These are phyloP conservation scores for Sarcophaga carnaria DNA, from an alignment of 2,888 invertebrate species.

Conservation along the genomic window DNA sequence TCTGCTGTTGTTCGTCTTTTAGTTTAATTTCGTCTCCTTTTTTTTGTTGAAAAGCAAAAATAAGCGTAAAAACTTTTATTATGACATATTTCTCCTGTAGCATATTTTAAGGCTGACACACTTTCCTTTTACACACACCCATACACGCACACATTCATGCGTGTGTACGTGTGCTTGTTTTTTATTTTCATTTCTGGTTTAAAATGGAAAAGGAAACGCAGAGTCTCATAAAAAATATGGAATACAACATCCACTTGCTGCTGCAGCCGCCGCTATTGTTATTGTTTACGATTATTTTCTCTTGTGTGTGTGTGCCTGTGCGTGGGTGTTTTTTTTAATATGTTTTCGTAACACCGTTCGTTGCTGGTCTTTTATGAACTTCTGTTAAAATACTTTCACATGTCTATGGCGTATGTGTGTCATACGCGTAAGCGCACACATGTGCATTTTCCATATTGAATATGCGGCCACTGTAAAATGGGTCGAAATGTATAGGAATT, in stretches of 20 bases:
- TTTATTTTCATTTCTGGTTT: neutral
- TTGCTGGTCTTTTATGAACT: slow-evolving; percentile 51
- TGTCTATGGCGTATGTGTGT: neutral
- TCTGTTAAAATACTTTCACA: slow-evolving; percentile 32
- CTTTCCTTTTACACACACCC: neutral
- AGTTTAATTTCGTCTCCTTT: slow-evolving; percentile 17
- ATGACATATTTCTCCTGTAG: slow-evolving; percentile 35
- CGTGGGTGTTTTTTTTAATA: neutral
- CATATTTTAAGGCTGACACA: neutral
- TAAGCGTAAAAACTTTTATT: slow-evolving; percentile 30
- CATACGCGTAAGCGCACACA: neutral
- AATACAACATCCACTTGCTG: slow-evolving; percentile 19
- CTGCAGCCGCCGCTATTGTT: neutral
- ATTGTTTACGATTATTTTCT: slow-evolving; percentile 13
- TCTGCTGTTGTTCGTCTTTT: neutral
- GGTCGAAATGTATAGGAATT: slow-evolving; percentile 47
- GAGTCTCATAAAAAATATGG: slow-evolving; percentile 29
- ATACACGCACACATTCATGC: neutral
- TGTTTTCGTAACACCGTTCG: neutral
- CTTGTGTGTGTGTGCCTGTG: neutral
- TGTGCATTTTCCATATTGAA: slow-evolving; percentile 16
- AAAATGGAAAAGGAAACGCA: slow-evolving; percentile 30
- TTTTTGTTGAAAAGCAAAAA: slow-evolving; percentile 24
- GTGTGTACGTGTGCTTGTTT: neutral
- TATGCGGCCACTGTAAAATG: slow-evolving; percentile 1